Base-by-base conservation (phyloP, 2,888 invertebrate genomes). In the Mythimna loreyi region DNA sequence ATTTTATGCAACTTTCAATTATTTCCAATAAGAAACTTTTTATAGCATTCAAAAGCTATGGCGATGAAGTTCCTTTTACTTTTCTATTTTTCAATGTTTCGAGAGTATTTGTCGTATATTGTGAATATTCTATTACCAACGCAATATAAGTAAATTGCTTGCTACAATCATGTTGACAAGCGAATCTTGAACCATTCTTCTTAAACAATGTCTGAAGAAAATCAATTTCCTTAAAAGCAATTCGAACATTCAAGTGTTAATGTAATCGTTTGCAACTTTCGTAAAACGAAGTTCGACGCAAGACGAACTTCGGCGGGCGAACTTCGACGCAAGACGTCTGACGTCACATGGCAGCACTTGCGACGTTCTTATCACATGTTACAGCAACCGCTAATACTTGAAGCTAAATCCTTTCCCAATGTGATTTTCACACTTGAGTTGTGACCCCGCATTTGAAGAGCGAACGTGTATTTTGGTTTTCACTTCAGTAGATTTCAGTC, bases 351-450 rank as follows among this genome's bases (percentile, higher is more conserved):
- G 45, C 55, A 19, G 33, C 21, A 52, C 45, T 57, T 19, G 21
- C 36, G 11, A 61, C 53, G 21, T 77, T 60, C 74, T 71, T 83
- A 77, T 81, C 81, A 61, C 52, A 58, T 58, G 33, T 74, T 55
- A 74, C 74, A 69, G 64, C 45, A 69, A 74, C 78, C 65, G 55
- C 74, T 78, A 67, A 66, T 56, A 70, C 74, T 69, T 28, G 13
- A 53, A 68, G 67, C 73, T 53, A 53, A 75, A 71, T 72, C 66
- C 63, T 72, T 64, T 77, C 74, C 58, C 50, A 70, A 79, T 79
- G 75, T 76, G 75, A 81, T 84, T 85, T 82, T 75, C 78, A 76
- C 83, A 77, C 75, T 77, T 80, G 76, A 85, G 56, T 77, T 64
- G 66, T 63, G 55, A 73, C 67, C 73, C 59, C 65, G 43, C 52